Evolutionary conservation across 2,888 invertebrate genomes (phyloP), one percentile per base, ranked within the genome.

Genomic region (Philaethria dido): DNA sequence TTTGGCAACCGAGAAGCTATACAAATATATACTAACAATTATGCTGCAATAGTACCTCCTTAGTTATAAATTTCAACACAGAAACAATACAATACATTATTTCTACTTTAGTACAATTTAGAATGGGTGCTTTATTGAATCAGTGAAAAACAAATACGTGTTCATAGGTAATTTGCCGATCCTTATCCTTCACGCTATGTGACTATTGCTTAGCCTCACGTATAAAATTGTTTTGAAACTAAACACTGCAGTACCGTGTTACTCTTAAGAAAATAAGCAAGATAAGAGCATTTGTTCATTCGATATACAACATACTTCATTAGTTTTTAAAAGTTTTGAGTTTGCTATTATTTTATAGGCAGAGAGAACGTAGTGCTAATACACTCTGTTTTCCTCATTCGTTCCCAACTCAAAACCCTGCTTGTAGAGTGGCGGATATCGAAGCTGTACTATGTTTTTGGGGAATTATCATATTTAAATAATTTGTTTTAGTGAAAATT

Each of bases 161-260:
- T 66, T 50, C 60, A 36, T 61, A 29, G 16, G 63, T 71, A 69
- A 71, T 69, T 69, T 62, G 64, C 57, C 63, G 69, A 69, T 71
- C 45, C 62, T 71, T 69, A 71, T 71, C 70, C 66, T 71, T 71
- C 69, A 71, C 69, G 70, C 61, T 66, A 55, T 48, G 66, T 59
- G 62, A 62, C 52, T 62, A 29, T 65, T 54, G 62, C 59, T 55
- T 25, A 65, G 52, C 54, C 18, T 70, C 50, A 11, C 42, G 22
- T 42, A 57, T 48, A 36, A 57, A 33, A 52, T 59, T 55, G 62
- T 70, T 68, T 68, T 60, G 65, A 48, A 70, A 66, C 63, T 62
- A 55, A 50, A n/a, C 33, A 60, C 45, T 18, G 3, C n/a, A 25
- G 22, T 59, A 6, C 42, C 5, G 42, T 11, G 13, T 20, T 14